Evolutionary conservation across 2,113 vertebrate species (phyloP), one percentile per base, ranked within the genome.

Genomic region (Podarcis muralis): DNA sequence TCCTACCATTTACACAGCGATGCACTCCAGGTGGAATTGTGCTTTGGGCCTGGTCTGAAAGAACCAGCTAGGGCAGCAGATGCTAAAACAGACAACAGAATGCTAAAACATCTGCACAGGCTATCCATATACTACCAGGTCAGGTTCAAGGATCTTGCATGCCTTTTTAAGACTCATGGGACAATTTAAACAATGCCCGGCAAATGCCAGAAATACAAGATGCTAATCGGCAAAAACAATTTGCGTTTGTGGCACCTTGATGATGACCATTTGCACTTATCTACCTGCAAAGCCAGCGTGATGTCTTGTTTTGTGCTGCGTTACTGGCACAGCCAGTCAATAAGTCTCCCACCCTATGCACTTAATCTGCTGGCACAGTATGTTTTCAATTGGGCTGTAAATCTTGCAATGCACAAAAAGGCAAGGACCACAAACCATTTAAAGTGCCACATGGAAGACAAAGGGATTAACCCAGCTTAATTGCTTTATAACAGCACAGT

Each of bases 221-320:
- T 83, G 90, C 83, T 91, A 92, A 93, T 94, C 93, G 94, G 87
- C 76, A 88, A 48, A 23, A 69, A 78, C 74, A 15, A 75, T 57
- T 84, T 78, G 40, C 2, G n/a, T 88, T 76, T 68, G 74, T 30
- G 62, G 15, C 81, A 77, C 79, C 72, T 83, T 77, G 62, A 69
- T n/a, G 32, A 40, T 5, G 81, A 69, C 68, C 74, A 78, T 77
- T 78, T 37, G 23, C 74, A 84, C 62, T 77, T 83, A 53, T 77
- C 81, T 68, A 57, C 81, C 87, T 53, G 81, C 27, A 68, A 68
- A 35, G 74, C 59, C n/a, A 37, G 72, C 81, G 78, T 69, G 87
- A 88, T 22, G n/a, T 69, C 81, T 88, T 84, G 81, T 68, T 88
- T 88, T 88, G 59, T 78, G 65, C 87, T 88, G 62, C 68, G n/a